phyloP scores from a whole-genome alignment of 2,797 vertebrate genomes.

The Sternotherus odoratus region DNA sequence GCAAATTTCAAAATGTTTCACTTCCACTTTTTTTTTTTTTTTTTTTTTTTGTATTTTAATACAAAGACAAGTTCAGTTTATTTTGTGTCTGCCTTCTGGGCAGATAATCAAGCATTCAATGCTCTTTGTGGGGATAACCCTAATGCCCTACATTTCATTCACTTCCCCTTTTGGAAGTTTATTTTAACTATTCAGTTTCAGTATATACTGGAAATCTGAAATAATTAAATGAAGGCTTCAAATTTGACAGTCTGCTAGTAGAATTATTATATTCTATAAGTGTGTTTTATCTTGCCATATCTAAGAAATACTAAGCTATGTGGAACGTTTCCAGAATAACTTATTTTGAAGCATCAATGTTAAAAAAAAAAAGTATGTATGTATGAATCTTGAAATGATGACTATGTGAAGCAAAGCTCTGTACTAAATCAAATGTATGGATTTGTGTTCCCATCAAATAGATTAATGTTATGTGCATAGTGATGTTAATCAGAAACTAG shows the following conservation, averaged over 20 bases:
- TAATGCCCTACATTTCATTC: background rate
- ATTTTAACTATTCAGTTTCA: conserved; percentile 56
- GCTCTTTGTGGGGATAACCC: conserved; percentile 40
- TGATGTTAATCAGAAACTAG: background rate
- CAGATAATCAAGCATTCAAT: background rate
- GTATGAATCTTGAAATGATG: background rate
- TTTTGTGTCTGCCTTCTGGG: conserved; percentile 21
- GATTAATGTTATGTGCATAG: background rate
- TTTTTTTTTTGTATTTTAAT: background rate
- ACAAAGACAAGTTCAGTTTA: background rate
- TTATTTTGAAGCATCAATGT: too few species aligned
- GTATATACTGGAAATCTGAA: conserved; percentile 18
- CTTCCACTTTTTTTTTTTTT: background rate
- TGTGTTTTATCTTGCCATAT: background rate
- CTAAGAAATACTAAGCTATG: background rate
- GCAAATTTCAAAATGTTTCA: background rate
- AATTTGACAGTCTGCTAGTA: conserved; percentile 14
- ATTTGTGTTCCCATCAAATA: background rate
- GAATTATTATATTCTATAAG: background rate
- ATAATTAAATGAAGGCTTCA: conserved; percentile 33
- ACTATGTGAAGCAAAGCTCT: conserved; percentile 15
- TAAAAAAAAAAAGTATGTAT: too few species aligned
- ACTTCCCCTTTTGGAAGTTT: conserved; percentile 63
- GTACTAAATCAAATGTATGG: background rate
- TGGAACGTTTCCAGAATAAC: background rate